Base-by-base conservation (phyloP, 2,888 invertebrate species). In the Polymixis flavicincta region DNA sequence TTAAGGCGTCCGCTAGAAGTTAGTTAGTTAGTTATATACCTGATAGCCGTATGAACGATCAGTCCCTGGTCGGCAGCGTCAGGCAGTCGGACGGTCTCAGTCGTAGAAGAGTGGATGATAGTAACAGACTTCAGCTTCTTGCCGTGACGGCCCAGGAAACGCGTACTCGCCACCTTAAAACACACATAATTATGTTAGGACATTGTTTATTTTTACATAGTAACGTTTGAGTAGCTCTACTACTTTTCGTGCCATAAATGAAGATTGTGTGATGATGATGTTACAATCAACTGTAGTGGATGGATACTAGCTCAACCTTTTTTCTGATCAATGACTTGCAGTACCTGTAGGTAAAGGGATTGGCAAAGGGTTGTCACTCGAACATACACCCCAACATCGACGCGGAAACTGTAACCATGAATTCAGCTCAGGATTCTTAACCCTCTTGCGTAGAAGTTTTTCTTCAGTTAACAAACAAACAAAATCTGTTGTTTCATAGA, bases 61-160 rank as follows among this genome's bases (percentile, higher is more conserved):
- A 98, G 97, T 13, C 97, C 97, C 84, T 97, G 97, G 85, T 98
- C 98, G 85, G 97, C 97, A 82, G 98, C 97, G 80, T 98, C 98
- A 80, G 98, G 98, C 86, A 98, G 96, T 45, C 98, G 97, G 83
- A 98, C 98, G 83, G 98, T 98, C 96, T 98, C 98, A 78, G 98
- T 98, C 76, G 98, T 98, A 87, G 98, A 98, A 92, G 98, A 98
- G 97, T 98, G 98, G 91, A 98, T 98, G 93, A 98, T 98, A 89
- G 98, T 98, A 87, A 98, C 98, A 32, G 98, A 98, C 94, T 98
- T 98, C 89, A 98, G 97, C 95, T 98, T 98, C 93, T 98, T 97
- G 94, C 98, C 98, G 84, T 97, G 97, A 89, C 98, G 98, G 90
- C 98, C 98, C 90, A 98, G 97, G 90, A 98, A 97, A 90, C 98